A percentile compares a stretch with the other conserved stretches of the same genome.
phyloP scores from a whole-genome alignment of 2,113 vertebrate genomes.

The Thalassoma bifasciatum region DNA sequence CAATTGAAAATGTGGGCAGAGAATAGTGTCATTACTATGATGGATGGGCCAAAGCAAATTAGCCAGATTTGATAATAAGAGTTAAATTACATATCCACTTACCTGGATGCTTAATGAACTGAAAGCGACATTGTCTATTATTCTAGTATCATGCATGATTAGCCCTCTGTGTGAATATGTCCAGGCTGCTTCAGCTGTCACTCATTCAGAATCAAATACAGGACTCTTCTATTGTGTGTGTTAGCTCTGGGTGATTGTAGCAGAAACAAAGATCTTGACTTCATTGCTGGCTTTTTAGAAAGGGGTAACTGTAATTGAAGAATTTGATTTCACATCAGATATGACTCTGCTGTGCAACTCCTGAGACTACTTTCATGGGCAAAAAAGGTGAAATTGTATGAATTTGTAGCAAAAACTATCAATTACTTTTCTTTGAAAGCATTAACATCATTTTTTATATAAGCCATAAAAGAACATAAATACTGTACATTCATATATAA shows the following conservation, averaged over 20 bases:
- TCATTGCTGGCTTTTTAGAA: slow-evolving; percentile 25
- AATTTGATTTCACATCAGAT: slow-evolving; percentile 18
- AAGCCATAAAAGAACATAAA: no score
- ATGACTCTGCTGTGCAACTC: neutral
- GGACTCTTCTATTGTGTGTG: slow-evolving; percentile 44
- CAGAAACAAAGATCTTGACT: slow-evolving; percentile 47
- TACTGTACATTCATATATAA: no score
- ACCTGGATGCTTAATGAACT: slow-evolving; percentile 79
- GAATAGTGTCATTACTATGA: slow-evolving; percentile 66
- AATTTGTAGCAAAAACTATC: neutral
- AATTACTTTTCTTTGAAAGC: no score
- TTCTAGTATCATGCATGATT: slow-evolving; percentile 77
- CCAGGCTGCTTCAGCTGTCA: slow-evolving; percentile 53
- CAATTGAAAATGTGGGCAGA: slow-evolving; percentile 47
- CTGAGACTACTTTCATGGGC: neutral
- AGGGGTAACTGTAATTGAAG: slow-evolving; percentile 43
- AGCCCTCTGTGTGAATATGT: slow-evolving; percentile 67
- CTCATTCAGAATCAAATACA: slow-evolving; percentile 51
- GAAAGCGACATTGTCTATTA: slow-evolving; percentile 74
- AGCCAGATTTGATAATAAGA: slow-evolving; percentile 73
- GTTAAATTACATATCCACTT: slow-evolving; percentile 77
- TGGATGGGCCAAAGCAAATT: slow-evolving; percentile 71
- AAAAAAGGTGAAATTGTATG: neutral
- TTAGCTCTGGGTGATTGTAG: slow-evolving; percentile 49
- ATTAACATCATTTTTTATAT: no score